These are phyloP conservation scores for Lucinisca nassula DNA, from an alignment of 2,888 invertebrate species.

Conservation along the genomic window DNA sequence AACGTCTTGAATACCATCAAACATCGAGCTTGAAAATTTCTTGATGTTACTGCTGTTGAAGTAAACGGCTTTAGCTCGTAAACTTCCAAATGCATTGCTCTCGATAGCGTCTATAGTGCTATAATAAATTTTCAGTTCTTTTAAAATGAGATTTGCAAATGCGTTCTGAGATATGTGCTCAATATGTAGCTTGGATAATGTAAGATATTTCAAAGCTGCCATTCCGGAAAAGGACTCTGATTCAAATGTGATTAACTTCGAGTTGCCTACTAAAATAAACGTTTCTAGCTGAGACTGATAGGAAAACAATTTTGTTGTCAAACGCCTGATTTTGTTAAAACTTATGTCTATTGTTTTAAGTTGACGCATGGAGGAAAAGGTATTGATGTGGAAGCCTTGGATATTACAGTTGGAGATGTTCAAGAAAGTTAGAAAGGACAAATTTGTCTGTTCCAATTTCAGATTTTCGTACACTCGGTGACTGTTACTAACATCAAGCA, in stretches of 20 bases:
- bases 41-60: slow-evolving; percentile 36
- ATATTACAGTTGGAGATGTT: neutral
- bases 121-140: slow-evolving; percentile 18
- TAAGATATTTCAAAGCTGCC: slow-evolving; percentile 5
- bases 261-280: slow-evolving; percentile 45
- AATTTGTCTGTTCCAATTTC: neutral
- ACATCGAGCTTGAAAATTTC: slow-evolving; percentile 36
- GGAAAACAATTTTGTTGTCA: neutral
- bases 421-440: neutral
- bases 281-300: slow-evolving; percentile 2
- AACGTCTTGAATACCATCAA: slow-evolving; percentile 7
- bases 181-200: slow-evolving; percentile 34
- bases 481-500: neutral
- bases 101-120: slow-evolving; percentile 35
- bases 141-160: slow-evolving; percentile 29
- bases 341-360: neutral
- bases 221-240: slow-evolving; percentile 48
- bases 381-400: neutral
- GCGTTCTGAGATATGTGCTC: slow-evolving; percentile 32
- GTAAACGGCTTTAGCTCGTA: slow-evolving; percentile 28
- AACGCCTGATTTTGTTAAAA: neutral
- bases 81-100: slow-evolving; percentile 41
- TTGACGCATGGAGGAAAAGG: neutral
- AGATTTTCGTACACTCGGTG: neutral
- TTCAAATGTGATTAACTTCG: slow-evolving; percentile 15